Base-by-base conservation (phyloP, 2,113 vertebrate genomes). In the Mastomys coucha region DNA sequence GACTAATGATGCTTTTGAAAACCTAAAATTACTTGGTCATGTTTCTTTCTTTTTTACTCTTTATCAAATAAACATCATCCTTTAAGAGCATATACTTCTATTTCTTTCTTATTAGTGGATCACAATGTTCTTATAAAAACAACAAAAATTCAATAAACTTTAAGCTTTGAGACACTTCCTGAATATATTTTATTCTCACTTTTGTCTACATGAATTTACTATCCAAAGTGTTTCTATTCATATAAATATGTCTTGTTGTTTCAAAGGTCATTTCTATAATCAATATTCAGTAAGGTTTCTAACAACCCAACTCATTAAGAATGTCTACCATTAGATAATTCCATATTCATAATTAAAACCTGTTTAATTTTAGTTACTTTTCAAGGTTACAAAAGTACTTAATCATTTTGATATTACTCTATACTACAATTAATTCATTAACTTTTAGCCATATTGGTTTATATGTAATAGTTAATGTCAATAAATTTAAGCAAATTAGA, bases 401-500 rank as follows among this genome's bases (percentile, higher is more conserved):
- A 33, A 2, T n/a, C 86, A 39, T 97, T 93, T 91, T 69, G 42
- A 77, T 73, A 24, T 20, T 28, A 93, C 20, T 73, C 17, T 91
- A 67, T 92, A 39, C 56, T 20, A 75, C 19, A 39, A 82, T 45
- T 89, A 95, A 91, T 75, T 51, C 67, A 93, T 96, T 95, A 91
- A 70, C 89, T 92, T 22, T 89, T 88, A 92, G 78, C 20, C 33
- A 77, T 85, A 86, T 77, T 73, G 65, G 19, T 77, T 95, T 97
- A 77, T 94, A 42, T 24, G 0, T 85, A 92, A 70, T 72, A 80
- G 26, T 96, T 39, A 8, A 58, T 86, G 45, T 91, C 53, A 77
- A 94, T 96, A 97, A 96, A 96, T 96, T 97, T 96, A 49, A 95
- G 24, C 45, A 93, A 93, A 97, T 94, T 96, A 96, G 96, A 96